Conservation (phyloP, 2,888 invertebrate species). For the Masnerella sp. region DNA sequence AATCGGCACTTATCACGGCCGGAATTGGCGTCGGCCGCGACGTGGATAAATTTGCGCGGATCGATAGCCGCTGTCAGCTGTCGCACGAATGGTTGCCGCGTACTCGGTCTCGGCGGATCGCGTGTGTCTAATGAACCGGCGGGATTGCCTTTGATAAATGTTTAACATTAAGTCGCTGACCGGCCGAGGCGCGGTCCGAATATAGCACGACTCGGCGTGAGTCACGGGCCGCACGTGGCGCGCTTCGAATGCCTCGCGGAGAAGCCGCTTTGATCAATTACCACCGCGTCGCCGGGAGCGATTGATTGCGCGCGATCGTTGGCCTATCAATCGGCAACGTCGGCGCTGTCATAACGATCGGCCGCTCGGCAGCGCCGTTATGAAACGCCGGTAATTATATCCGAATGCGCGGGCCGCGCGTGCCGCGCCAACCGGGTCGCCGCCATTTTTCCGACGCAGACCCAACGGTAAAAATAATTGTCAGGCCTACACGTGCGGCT, state of each 20-base stretch:
- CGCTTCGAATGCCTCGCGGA: conserved; percentile 67
- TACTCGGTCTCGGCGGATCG: conserved; percentile 58
- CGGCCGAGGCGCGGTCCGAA: conserved; percentile 62
- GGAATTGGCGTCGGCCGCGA: conserved; percentile 53
- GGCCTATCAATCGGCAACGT: conserved; percentile 58
- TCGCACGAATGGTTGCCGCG: conserved; percentile 59
- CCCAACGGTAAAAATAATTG: background rate
- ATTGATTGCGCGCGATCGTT: conserved; percentile 46
- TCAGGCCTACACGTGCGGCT: background rate
- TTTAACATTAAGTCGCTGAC: conserved; percentile 63
- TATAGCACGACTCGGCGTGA: too few relatives aligned
- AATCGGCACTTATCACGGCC: conserved; percentile 56
- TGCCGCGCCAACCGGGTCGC: conserved; percentile 29
- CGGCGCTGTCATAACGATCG: conserved; percentile 49
- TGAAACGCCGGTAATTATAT: conserved; percentile 52
- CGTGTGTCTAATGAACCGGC: conserved; percentile 62
- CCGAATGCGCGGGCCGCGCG: conserved; percentile 36
- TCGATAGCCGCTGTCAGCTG: conserved; percentile 58
- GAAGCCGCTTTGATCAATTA: conserved; percentile 69
- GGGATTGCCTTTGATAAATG: conserved; percentile 67
- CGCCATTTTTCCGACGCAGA: background rate
- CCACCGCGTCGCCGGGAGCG: conserved; percentile 64
- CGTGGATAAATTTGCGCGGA: conserved; percentile 56
- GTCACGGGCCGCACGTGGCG: conserved; percentile 53
- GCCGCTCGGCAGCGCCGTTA: conserved; percentile 32